phyloP scores from a whole-genome alignment of 2,113 vertebrate genomes.

The Sardina pilchardus region DNA sequence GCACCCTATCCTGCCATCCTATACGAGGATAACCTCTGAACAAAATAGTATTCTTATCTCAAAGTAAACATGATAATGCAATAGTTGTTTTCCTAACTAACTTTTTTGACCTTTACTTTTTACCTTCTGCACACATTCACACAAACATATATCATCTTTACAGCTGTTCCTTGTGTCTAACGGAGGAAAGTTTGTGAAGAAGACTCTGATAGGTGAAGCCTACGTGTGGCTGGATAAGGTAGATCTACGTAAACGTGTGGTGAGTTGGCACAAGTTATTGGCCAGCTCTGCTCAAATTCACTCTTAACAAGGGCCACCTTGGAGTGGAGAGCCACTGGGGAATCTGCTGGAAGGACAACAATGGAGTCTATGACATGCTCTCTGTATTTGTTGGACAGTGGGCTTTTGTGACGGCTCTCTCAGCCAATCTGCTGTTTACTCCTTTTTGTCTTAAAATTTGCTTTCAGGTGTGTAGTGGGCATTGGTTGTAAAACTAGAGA shows the following conservation, averaged over 20 bases:
- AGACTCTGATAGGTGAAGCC: constrained; percentile 97
- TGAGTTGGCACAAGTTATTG: constrained; percentile 98
- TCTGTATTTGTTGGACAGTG: not conserved
- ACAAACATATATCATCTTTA: not conserved
- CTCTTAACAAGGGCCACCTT: constrained; percentile 58
- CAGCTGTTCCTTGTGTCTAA: constrained; percentile 97
- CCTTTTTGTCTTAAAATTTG: not conserved
- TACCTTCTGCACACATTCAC: not conserved
- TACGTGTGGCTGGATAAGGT: constrained; percentile 99
- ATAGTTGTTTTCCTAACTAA: not conserved
- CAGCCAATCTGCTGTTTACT: not conserved
- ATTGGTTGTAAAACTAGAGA: not conserved
- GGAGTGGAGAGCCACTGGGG: not conserved
- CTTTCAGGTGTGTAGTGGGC: not conserved
- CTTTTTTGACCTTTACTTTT: not conserved
- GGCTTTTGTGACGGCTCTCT: not conserved
- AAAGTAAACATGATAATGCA: not conserved
- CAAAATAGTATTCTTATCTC: not conserved
- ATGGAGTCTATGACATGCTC: not conserved
- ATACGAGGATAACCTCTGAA: not conserved
- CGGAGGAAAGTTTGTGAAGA: constrained; percentile 98
- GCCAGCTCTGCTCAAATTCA: constrained; percentile 90
- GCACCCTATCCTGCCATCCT: not conserved
- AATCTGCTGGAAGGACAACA: not conserved
- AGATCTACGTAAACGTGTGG: constrained; percentile 94